Base-by-base conservation (phyloP, 2,113 vertebrate species). In the Anseranas semipalmata region DNA sequence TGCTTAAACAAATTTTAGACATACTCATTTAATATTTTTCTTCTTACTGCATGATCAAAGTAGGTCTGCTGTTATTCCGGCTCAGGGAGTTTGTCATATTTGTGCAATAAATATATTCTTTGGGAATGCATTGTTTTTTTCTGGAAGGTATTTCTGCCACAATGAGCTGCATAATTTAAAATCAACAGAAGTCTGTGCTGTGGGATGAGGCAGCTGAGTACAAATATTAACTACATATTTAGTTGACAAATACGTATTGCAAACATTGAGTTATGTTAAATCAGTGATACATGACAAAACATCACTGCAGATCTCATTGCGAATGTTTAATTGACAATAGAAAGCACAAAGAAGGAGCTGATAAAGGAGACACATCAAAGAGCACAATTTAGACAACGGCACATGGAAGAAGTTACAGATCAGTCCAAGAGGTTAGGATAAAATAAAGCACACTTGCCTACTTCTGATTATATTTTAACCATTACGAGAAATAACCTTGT, bases 61-160 rank as follows among this genome's bases (percentile, higher is more conserved):
- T 50, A 80, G 15, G 13, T 67, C 83, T 84, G 72, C 55, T 78
- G 80, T 67, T 77, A 89, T 56, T 95, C 76, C 72, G 90, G 86
- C 80, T 75, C 76, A 81, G 73, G 7, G 6, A 72, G 80, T 92
- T 32, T 32, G 37, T 32, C 46, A 37, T 59, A 84, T 33, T 91
- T 87, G 78, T 71, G 46, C 39, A 88, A 35, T 55, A 86, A 80
- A 86, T 28, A 45, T 35, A 59, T 85, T 93, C 83, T 67, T 63
- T 71, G 70, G 65, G 70, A 95, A 93, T 59, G 62, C 12, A 30
- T 1, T 17, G 52, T 62, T 90, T 79, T 92, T 65, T 77, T 78
- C 41, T 77, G 2, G 10, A 93, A 93, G 68, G 65, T 35, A 59
- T 65, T 90, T 89, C 79, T 86, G 80, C 41, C 3, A 12, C 70